Evolutionary conservation across 1,140 invertebrate species (phyloP).

Genomic region (Charaxes varanes): DNA sequence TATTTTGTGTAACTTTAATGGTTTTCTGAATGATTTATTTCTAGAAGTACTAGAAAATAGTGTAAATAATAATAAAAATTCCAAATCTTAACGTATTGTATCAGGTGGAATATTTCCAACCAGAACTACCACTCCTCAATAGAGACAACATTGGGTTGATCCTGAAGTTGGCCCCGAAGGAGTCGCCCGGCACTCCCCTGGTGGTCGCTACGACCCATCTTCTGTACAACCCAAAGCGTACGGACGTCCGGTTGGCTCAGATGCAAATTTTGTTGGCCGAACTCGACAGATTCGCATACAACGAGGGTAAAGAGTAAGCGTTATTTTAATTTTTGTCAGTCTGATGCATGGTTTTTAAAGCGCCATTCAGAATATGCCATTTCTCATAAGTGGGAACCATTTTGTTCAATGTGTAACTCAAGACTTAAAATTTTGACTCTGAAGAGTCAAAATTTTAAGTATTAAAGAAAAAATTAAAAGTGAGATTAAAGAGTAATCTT

Average conservation of each 20-base stretch:
- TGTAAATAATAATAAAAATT: neutral
- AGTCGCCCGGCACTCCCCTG: constrained; percentile 70
- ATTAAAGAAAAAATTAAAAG: too few relatives aligned
- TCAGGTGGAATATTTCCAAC: constrained; percentile 75
- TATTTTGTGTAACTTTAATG: too few relatives aligned
- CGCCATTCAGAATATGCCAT: too few relatives aligned
- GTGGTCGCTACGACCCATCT: constrained; percentile 95
- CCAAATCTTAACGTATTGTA: constrained; percentile 8
- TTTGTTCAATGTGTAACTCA: too few relatives aligned
- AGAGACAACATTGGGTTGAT: constrained; percentile 92
- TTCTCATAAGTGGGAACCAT: too few relatives aligned
- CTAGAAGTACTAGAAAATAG: neutral
- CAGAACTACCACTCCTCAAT: constrained; percentile 78
- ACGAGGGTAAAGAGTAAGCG: constrained; percentile 43
- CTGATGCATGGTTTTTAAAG: too few relatives aligned
- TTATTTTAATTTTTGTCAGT: neutral
- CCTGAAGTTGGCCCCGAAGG: constrained; percentile 79
- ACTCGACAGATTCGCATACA: constrained; percentile 85
- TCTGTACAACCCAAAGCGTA: constrained; percentile 91
- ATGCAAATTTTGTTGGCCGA: constrained; percentile 86
- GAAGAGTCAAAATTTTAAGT: too few relatives aligned
- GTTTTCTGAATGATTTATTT: neutral
- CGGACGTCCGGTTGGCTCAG: constrained; percentile 93
- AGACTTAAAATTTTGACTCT: too few relatives aligned
- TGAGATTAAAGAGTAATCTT: too few relatives aligned